These are phyloP conservation scores for Eupithecia inturbata DNA, from an alignment of 2,888 invertebrate genomes.

Conservation along the genomic window DNA sequence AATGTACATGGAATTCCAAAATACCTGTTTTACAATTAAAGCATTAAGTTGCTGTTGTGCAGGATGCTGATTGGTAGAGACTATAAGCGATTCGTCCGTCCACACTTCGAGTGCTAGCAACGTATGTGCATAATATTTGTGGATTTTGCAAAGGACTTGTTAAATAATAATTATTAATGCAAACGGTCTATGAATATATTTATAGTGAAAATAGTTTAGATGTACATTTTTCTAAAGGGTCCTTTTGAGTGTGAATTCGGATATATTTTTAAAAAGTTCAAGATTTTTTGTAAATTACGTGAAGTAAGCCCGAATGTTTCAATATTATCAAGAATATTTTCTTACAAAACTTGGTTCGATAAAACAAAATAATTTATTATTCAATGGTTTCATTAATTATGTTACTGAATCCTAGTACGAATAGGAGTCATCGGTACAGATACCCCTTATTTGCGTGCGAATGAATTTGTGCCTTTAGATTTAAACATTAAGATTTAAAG, in stretches of 20 bases:
- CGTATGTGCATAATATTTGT: neutral
- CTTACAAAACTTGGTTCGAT: constrained; percentile 26
- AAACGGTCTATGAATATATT: constrained; percentile 43
- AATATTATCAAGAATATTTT: constrained; percentile 23
- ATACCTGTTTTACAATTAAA: constrained; percentile 83
- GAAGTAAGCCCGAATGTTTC: constrained; percentile 36
- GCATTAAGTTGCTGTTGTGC: constrained; percentile 80
- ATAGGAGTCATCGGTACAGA: constrained; percentile 12
- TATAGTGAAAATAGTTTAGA: constrained; percentile 41
- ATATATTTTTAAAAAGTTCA: constrained; percentile 28
- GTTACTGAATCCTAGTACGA: constrained; percentile 19
- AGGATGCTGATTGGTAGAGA: constrained; percentile 52
- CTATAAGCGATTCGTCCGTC: constrained; percentile 19
- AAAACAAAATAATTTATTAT: constrained; percentile 14
- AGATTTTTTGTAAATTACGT: constrained; percentile 20
- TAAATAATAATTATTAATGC: constrained; percentile 11
- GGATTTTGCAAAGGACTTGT: neutral
- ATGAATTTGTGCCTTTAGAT: neutral
- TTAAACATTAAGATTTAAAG: neutral
- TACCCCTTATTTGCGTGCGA: neutral
- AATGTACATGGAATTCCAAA: constrained; percentile 76
- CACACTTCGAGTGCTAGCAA: constrained; percentile 20
- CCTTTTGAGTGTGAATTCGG: constrained; percentile 25
- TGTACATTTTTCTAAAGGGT: constrained; percentile 33
- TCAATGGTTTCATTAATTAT: constrained; percentile 3